Evolutionary conservation across 2,113 vertebrate species (phyloP), one percentile per base, ranked within the genome.

Genomic region (Parus major): DNA sequence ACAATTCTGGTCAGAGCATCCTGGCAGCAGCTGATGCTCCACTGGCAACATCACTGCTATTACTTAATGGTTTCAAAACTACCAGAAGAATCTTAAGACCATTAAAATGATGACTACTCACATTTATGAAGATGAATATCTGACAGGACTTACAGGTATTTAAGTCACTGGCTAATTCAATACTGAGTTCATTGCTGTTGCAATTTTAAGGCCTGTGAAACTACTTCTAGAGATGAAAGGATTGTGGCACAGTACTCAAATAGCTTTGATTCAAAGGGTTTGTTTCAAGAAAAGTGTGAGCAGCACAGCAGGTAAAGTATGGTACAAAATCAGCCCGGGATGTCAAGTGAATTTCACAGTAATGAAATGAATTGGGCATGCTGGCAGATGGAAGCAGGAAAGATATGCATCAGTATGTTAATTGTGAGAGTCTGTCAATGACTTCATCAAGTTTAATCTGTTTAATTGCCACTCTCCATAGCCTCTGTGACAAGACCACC

Each of bases 401-500:
- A 78, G 84, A 90, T 69, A 72, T 53, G 44, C 59, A 82, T 83
- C 92, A 91, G 68, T 85, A 86, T 95, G 91, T 92, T 97, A 96
- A 95, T 96, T 93, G 89, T 78, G 46, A 5, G 27, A 94, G 66
- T 78, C 93, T 94, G 80, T 92, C 92, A 88, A 78, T 57, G 69
- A 91, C 87, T 95, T 94, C 85, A 95, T 96, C 73, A 75, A 83
- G 72, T 94, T 83, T 93, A 96, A 96, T 92, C 66, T 87, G n/a
- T 92, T 94, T 80, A 82, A 81, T 81, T 95, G 90, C 53, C 71
- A 42, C 44, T 87, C 53, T 92, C 79, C 3, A 3, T 42, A 86
- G 46, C 84, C 73, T 86, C 73, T 85, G 60, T 91, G 77, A 82
- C 73, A 94, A 95, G 56, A 97, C 68, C 79, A 85, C 49, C 87